Conservation (phyloP, 1,140 invertebrate species). For the Hycleus phaleratus region DNA sequence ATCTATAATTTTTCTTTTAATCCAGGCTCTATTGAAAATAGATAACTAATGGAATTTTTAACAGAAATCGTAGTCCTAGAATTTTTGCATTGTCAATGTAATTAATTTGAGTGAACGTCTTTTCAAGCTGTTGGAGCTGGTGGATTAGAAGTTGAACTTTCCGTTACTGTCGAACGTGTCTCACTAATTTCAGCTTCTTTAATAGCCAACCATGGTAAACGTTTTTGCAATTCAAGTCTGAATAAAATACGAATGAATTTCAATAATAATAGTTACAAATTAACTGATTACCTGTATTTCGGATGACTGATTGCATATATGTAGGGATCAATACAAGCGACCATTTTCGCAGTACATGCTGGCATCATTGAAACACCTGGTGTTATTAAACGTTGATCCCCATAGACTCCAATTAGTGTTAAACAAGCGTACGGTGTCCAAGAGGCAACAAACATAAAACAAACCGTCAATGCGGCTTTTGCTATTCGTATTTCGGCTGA, state of each 20-base stretch:
- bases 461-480: constrained; percentile 77
- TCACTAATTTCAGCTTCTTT: constrained; percentile 46
- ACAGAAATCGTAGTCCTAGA: too few species aligned
- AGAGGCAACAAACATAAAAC: constrained; percentile 71
- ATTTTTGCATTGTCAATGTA: too few species aligned
- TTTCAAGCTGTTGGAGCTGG: background rate
- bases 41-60: too few species aligned
- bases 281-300: too few species aligned
- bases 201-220: constrained; percentile 55
- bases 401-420: constrained; percentile 76
- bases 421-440: constrained; percentile 78
- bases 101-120: too few species aligned
- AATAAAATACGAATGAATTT: constrained; percentile 9
- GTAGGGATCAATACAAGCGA: constrained; percentile 81
- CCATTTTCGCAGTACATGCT: constrained; percentile 72
- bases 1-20: too few species aligned
- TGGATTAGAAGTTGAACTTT: constrained; percentile 29
- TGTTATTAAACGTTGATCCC: constrained; percentile 67
- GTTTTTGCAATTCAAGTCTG: constrained; percentile 53
- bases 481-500: constrained; percentile 77
- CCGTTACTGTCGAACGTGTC: constrained; percentile 40
- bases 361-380: constrained; percentile 82
- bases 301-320: constrained; percentile 79
- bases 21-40: too few species aligned
- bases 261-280: background rate